Conservation (phyloP, 23 tunicate genomes). For the Pegea sp. region DNA sequence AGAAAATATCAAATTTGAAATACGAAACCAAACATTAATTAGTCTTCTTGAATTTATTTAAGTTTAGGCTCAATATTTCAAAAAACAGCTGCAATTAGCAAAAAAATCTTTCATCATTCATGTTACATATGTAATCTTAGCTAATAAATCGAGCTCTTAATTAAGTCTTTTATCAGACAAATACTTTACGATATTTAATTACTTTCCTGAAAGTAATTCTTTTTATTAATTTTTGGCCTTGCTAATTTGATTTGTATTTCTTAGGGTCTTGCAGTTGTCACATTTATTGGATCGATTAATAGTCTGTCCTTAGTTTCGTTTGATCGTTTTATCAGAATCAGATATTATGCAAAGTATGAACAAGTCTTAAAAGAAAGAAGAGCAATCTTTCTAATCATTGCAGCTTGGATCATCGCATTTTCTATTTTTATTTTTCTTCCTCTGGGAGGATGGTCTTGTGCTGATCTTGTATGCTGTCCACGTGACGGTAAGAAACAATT, state of each 20-base stretch:
- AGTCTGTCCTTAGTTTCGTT: constrained; percentile 71
- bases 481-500: constrained; percentile 32
- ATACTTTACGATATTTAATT: too few relatives aligned
- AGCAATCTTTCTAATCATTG: constrained; percentile 18
- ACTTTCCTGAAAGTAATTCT: too few relatives aligned
- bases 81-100: too few relatives aligned
- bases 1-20: too few relatives aligned
- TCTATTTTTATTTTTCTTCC: constrained; percentile 36
- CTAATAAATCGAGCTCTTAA: too few relatives aligned
- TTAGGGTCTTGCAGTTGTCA: constrained; percentile 83
- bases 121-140: too few relatives aligned
- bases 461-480: constrained; percentile 48
- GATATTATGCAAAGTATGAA: constrained; percentile 38
- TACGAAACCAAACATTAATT: too few relatives aligned
- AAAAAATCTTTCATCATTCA: not conserved
- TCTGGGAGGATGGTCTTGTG: constrained; percentile 58
- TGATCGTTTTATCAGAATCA: constrained; percentile 73
- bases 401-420: constrained; percentile 39
- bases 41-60: too few relatives aligned
- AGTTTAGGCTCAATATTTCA: too few relatives aligned
- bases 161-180: too few relatives aligned
- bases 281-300: constrained; percentile 77
- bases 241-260: too few relatives aligned
- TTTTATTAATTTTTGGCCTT: too few relatives aligned
- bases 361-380: constrained; percentile 10